phyloP scores from a whole-genome alignment of 2,113 vertebrate species.

The Piaya cayana region DNA sequence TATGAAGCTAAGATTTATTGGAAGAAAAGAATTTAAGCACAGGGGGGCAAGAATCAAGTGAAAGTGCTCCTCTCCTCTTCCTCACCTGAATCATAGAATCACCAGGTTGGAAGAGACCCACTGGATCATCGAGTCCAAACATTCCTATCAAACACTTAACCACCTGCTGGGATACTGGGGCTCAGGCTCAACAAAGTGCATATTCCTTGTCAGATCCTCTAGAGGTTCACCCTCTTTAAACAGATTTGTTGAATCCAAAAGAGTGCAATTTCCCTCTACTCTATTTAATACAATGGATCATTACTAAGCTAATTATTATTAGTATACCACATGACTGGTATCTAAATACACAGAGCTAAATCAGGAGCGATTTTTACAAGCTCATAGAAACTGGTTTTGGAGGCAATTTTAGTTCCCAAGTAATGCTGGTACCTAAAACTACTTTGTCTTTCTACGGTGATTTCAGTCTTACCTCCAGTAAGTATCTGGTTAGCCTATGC shows the following conservation, averaged over 20 bases:
- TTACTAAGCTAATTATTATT: background rate
- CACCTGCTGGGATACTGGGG: fast-evolving
- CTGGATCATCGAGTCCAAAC: too few species aligned
- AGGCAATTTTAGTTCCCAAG: background rate
- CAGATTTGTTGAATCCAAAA: background rate
- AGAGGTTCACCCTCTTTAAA: background rate
- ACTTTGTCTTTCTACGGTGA: background rate
- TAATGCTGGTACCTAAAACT: background rate
- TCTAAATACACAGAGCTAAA: background rate
- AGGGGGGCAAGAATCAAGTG: background rate
- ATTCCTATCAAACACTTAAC: too few species aligned
- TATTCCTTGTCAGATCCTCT: background rate
- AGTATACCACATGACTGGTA: background rate
- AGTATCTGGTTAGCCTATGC: background rate
- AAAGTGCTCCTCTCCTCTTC: background rate
- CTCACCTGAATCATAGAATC: too few species aligned
- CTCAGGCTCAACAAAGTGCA: background rate
- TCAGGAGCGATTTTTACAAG: background rate
- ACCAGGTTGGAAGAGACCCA: too few species aligned
- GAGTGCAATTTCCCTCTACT: background rate
- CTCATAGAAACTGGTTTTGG: background rate
- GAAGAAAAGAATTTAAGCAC: background rate
- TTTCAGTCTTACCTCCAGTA: background rate
- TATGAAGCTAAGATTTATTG: background rate
- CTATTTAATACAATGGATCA: background rate